These are phyloP conservation scores for Alauda arvensis DNA, from an alignment of 2,797 vertebrate genomes.

Conservation along the genomic window DNA sequence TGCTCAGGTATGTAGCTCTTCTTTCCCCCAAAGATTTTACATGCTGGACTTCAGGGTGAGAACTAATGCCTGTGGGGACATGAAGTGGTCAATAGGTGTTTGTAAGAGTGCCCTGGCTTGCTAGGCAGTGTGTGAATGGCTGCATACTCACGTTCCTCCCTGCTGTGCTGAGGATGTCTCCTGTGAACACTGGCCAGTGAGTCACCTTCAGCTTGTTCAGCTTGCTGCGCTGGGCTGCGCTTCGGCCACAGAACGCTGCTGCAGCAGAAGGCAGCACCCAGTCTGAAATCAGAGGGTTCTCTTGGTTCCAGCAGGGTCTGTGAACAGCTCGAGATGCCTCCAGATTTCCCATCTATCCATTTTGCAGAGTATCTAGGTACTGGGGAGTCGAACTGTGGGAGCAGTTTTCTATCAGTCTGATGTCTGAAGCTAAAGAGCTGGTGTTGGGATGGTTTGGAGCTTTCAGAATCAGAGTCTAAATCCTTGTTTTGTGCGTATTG, in stretches of 20 bases:
- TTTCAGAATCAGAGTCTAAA: slow-evolving; percentile 74
- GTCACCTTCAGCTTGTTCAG: slow-evolving; percentile 62
- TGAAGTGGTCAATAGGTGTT: background rate
- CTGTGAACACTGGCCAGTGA: slow-evolving; percentile 27
- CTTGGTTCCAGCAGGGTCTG: slow-evolving; percentile 78
- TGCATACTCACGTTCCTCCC: slow-evolving; percentile 84
- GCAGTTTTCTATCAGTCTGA: slow-evolving; percentile 81
- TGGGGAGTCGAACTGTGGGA: slow-evolving; percentile 86
- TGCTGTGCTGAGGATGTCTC: slow-evolving; percentile 69
- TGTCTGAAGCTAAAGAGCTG: slow-evolving; percentile 84
- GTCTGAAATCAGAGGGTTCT: slow-evolving; percentile 71
- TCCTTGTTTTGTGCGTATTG: slow-evolving; percentile 95
- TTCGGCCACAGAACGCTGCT: slow-evolving; percentile 72
- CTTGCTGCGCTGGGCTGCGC: slow-evolving; percentile 59
- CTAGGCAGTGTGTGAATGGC: background rate
- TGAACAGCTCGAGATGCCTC: slow-evolving; percentile 65
- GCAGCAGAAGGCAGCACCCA: slow-evolving; percentile 65
- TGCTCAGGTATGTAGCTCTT: background rate
- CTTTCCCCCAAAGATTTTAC: background rate
- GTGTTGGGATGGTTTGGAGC: slow-evolving; percentile 77
- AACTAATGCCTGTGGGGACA: background rate
- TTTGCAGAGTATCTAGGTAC: slow-evolving; percentile 89
- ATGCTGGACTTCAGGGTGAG: background rate
- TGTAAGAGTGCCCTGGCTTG: background rate
- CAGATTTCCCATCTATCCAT: slow-evolving; percentile 75